Evolutionary conservation across 2,113 vertebrate species (phyloP), one percentile per base, ranked within the genome.

Genomic region (Eptesicus fuscus): DNA sequence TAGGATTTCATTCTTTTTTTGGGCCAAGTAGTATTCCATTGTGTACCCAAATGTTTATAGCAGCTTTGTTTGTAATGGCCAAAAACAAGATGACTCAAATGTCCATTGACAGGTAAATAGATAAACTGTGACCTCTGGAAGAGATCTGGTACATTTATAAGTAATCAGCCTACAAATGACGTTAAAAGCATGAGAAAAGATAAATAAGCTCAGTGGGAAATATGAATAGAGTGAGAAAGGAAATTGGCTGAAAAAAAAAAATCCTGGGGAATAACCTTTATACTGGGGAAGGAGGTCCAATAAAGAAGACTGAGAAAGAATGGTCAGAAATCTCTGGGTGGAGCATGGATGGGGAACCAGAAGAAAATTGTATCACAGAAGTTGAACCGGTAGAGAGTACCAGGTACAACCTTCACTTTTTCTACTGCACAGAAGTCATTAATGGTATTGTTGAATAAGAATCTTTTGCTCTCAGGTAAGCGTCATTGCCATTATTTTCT

Each of bases 401-500:
- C 9, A 16, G 35, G 59, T 82, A 44, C 18, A 94, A 74, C 25
- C 4, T 32, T 82, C 88, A 63, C 22, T 56, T 82, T 92, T 78
- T 70, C 20, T 92, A 30, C 28, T 73, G 47, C 4, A 83, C 22
- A 83, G 23, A 73, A 93, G 63, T 76, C 10, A 44, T 78, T 83
- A 87, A 14, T 65, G 56, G 22, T 49, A 49, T 83, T 90, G 49
- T 83, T 90, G 22, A 90, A 10, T 91, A 82, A 84, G 69, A 91
- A 17, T 83, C 63, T 90, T 25, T 93, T 88, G 40, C 23, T 84
- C 30, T 89, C 79, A 94, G 32, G 40, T 95, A 84, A 65, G 17
- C 51, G 42, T 94, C 25, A 80, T 73, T 91, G 65, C 22, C 14
- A n/a, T 83, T 83, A 83, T 51, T 76, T 93, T 95, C 63, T 93